Conservation (phyloP, 2,888 invertebrate genomes). For the Hypsopygia costalis region DNA sequence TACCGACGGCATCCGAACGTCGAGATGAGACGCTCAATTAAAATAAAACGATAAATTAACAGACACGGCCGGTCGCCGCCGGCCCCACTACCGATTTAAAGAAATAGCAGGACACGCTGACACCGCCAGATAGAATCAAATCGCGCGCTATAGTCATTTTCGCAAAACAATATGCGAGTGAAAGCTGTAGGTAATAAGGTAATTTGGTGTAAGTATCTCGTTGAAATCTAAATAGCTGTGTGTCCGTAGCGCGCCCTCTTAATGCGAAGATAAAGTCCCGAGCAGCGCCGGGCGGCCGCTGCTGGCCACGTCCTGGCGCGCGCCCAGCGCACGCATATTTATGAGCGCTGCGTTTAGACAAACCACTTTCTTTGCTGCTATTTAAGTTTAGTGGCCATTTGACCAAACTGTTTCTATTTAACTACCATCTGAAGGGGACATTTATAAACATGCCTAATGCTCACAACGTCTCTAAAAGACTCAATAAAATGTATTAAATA, state of each 20-base stretch:
- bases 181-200: neutral
- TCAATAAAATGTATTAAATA: no score
- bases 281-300: neutral
- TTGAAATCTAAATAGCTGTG: neutral
- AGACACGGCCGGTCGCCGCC: conserved; percentile 25
- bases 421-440: neutral
- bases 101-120: no score
- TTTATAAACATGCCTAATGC: no score
- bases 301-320: conserved; percentile 5
- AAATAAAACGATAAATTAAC: conserved; percentile 71
- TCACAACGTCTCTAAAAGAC: no score
- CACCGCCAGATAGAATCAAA: no score
- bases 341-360: conserved; percentile 1
- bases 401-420: conserved; percentile 2
- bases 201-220: neutral
- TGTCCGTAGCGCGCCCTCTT: conserved; percentile 1
- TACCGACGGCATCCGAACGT: conserved; percentile 30
- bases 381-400: conserved; percentile 5
- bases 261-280: conserved; percentile 13
- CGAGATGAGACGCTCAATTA: conserved; percentile 60
- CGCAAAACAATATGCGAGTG: no score
- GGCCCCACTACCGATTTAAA: neutral
- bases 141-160: no score
- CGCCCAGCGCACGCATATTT: conserved; percentile 6
- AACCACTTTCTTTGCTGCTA: neutral